Conservation (phyloP, 2,113 vertebrate species). For the Boulengeromyrus knoepffleri region DNA sequence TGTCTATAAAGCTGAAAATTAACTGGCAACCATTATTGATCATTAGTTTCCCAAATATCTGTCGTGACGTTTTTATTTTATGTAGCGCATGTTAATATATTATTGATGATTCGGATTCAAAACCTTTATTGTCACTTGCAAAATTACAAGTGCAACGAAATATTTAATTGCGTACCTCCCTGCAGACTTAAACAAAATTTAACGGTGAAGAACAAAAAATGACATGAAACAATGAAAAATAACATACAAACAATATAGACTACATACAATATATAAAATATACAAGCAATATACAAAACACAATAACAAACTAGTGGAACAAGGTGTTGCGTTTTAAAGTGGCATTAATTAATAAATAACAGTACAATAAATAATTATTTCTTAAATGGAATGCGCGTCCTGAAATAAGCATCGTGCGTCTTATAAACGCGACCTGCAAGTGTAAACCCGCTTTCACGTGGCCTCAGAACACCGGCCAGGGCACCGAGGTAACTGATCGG, state of each 20-base stretch:
- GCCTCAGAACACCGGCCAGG: constrained; percentile 8
- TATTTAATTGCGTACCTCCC: neutral
- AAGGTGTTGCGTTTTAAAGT: neutral
- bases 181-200: neutral
- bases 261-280: neutral
- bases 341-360: neutral
- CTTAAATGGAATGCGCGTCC: neutral
- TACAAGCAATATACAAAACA: neutral
- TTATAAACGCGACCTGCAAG: neutral
- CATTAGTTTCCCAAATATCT: neutral
- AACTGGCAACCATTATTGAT: neutral
- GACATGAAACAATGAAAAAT: neutral
- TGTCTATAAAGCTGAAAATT: neutral
- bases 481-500: constrained; percentile 35
- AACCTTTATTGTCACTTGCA: neutral
- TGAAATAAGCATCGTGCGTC: neutral
- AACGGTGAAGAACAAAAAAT: neutral
- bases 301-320: neutral
- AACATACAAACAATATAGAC: neutral
- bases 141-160: neutral
- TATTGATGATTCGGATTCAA: neutral
- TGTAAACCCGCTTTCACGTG: neutral
- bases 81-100: neutral
- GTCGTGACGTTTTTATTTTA: neutral
- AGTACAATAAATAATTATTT: neutral